Conservation (phyloP, 2,888 invertebrate genomes). For the Cephus sareptanus region DNA sequence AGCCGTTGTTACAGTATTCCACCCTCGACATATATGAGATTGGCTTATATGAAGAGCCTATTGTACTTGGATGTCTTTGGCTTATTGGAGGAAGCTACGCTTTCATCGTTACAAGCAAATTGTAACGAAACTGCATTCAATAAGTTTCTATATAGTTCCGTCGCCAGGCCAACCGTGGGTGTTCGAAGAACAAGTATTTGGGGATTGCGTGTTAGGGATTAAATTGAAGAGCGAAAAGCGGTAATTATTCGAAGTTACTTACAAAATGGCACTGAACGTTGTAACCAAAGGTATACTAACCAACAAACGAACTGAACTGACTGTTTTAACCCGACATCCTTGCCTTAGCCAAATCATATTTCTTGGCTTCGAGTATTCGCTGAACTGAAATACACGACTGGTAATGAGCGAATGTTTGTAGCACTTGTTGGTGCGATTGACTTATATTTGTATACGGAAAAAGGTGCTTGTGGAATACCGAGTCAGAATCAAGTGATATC, state of each 20-base stretch:
- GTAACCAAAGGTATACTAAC: background rate
- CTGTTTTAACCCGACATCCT: background rate
- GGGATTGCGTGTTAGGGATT: constrained; percentile 87
- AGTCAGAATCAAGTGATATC: background rate
- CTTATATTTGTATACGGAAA: background rate
- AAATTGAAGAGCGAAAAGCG: constrained; percentile 15
- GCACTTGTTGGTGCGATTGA: background rate
- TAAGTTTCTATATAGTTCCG: constrained; percentile 83
- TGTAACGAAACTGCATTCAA: constrained; percentile 76
- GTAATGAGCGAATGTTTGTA: background rate
- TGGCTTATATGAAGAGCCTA: constrained; percentile 74
- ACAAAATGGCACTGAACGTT: background rate
- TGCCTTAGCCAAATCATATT: background rate
- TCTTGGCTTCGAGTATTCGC: background rate
- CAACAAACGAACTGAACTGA: background rate
- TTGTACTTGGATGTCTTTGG: constrained; percentile 87
- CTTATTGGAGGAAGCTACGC: constrained; percentile 72
- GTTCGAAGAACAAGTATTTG: constrained; percentile 89
- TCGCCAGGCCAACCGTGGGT: constrained; percentile 91
- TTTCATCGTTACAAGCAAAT: constrained; percentile 66
- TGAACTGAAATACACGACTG: background rate
- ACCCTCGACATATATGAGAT: constrained; percentile 73
- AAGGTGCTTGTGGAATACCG: background rate
- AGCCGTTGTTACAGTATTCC: constrained; percentile 86
- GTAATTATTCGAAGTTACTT: constrained; percentile 12